Percentiles rank a stretch among this genome's conserved stretches.
Evolutionary conservation across 2,113 vertebrate genomes (phyloP).

Genomic region (Genyomyrus donnyi): DNA sequence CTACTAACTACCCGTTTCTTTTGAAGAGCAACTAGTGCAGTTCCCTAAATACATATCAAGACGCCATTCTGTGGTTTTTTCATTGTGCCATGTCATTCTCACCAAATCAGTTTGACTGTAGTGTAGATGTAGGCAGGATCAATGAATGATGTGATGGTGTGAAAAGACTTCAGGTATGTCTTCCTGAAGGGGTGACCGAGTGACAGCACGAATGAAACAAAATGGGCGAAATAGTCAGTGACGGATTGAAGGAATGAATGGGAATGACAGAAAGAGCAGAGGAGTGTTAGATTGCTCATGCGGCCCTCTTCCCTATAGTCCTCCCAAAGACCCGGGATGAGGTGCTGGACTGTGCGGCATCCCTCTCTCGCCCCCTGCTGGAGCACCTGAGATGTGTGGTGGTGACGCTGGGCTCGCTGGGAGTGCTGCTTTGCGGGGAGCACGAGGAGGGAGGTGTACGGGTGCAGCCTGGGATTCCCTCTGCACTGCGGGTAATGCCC

Average conservation of each 20-base stretch:
- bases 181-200: not conserved
- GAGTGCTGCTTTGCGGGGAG: conserved; percentile 71
- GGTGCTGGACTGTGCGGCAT: conserved; percentile 51
- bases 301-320: conserved; percentile 40
- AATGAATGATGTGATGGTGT: not conserved
- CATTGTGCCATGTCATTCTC: not conserved
- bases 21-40: not conserved
- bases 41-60: not conserved
- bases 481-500: conserved; percentile 43
- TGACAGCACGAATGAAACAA: not conserved
- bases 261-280: not conserved
- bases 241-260: not conserved
- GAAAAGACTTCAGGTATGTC: not conserved
- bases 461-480: conserved; percentile 48
- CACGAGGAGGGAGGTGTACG: conserved; percentile 53
- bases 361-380: conserved; percentile 73
- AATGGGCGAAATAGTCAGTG: not conserved
- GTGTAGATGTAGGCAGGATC: not conserved
- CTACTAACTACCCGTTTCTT: not conserved
- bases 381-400: conserved; percentile 69
- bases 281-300: not conserved
- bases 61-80: not conserved
- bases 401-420: conserved; percentile 67
- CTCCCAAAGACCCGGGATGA: conserved; percentile 57
- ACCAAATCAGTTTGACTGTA: not conserved